Evolutionary conservation across 2,888 invertebrate species (phyloP).

Genomic region (Zonitis immaculata): DNA sequence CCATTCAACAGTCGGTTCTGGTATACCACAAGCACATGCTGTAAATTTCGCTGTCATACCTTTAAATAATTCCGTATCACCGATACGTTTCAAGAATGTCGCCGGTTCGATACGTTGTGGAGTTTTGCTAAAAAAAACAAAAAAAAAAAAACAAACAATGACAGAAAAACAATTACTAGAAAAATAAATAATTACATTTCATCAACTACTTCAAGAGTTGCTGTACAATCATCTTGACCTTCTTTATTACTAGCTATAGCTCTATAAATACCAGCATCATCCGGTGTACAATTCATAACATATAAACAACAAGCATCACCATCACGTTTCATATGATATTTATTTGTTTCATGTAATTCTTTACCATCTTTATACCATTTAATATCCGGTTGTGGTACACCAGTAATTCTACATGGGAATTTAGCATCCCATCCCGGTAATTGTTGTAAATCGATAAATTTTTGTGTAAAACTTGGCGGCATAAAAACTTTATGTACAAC

Average conservation of each 20-base stretch:
- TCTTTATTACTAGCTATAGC: conserved; percentile 77
- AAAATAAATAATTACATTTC: conserved; percentile 64
- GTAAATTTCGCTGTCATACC: conserved; percentile 90
- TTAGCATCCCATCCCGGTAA: conserved; percentile 75
- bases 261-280: conserved; percentile 70
- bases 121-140: conserved; percentile 55
- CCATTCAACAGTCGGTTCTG: conserved; percentile 86
- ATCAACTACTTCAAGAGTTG: conserved; percentile 71
- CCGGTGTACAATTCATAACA: conserved; percentile 61
- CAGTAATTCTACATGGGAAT: conserved; percentile 74
- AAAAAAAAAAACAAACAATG: too few species aligned
- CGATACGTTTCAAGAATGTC: conserved; percentile 82
- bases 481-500: conserved; percentile 76
- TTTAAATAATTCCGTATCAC: conserved; percentile 80
- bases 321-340: conserved; percentile 71
- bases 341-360: conserved; percentile 63
- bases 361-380: conserved; percentile 82
- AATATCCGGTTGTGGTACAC: conserved; percentile 79
- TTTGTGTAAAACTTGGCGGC: conserved; percentile 75
- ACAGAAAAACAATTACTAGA: too few species aligned
- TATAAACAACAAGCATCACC: conserved; percentile 76
- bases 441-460: conserved; percentile 65
- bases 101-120: conserved; percentile 77
- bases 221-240: conserved; percentile 72
- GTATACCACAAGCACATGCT: conserved; percentile 83